These are phyloP conservation scores for Tragelaphus buxtoni DNA, from an alignment of 2,113 vertebrate species.

Conservation along the genomic window DNA sequence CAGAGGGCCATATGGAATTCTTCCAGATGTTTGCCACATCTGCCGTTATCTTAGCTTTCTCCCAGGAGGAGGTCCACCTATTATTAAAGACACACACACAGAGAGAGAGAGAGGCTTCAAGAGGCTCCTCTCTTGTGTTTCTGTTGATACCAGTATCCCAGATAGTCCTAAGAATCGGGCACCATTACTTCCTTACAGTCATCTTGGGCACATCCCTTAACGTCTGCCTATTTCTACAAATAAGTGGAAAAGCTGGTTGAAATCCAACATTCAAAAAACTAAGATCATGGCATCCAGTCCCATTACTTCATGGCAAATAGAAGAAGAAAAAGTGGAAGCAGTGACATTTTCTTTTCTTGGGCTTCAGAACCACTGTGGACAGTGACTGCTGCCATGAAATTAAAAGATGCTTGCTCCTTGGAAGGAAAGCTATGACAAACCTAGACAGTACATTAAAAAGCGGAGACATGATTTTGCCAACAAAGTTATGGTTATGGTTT, in stretches of 20 bases:
- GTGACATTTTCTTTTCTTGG: not conserved
- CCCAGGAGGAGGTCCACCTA: not conserved
- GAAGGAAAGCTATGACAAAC: not conserved
- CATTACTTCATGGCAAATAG: not conserved
- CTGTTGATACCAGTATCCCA: not conserved
- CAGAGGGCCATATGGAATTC: not conserved
- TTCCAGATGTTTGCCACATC: not conserved
- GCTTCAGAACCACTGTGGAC: not conserved
- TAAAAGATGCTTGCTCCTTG: not conserved
- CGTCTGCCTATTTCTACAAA: not conserved
- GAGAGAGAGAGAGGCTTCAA: not conserved
- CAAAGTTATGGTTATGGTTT: not conserved
- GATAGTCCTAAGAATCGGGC: not conserved
- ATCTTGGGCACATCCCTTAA: not conserved
- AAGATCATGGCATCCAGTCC: not conserved
- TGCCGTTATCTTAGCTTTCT: not conserved
- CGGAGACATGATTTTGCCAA: not conserved
- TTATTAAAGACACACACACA: not conserved
- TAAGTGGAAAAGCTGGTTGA: not conserved
- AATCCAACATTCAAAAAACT: not conserved
- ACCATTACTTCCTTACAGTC: not conserved
- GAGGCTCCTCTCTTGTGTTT: not conserved
- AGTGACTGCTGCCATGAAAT: not conserved
- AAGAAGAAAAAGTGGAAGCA: not conserved
- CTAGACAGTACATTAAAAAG: not conserved